These are phyloP conservation scores for Leptocoma aspasia DNA, from an alignment of 2,113 vertebrate genomes.

Conservation along the genomic window DNA sequence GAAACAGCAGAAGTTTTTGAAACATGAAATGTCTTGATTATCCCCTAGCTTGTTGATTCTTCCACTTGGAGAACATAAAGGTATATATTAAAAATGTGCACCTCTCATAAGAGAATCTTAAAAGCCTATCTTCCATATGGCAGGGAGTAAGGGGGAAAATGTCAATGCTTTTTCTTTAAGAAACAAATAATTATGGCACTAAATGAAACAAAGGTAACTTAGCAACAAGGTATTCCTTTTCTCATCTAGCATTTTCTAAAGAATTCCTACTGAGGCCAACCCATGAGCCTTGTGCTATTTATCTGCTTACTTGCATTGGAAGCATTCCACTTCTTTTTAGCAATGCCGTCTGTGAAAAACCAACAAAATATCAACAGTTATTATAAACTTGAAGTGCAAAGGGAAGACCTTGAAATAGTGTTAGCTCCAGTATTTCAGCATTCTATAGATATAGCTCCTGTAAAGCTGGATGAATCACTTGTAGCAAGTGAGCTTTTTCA, in stretches of 20 bases:
- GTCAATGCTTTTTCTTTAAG: slow-evolving; percentile 38
- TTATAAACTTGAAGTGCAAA: slow-evolving; percentile 2
- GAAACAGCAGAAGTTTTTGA: neutral
- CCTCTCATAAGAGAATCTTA: slow-evolving; percentile 33
- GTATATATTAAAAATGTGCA: neutral
- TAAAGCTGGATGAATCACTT: neutral
- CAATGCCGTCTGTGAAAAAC: neutral
- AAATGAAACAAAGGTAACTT: slow-evolving; percentile 61
- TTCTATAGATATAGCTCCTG: neutral
- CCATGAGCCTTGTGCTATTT: neutral
- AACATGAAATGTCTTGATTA: neutral
- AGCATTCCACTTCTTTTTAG: neutral
- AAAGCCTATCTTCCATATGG: slow-evolving; percentile 37
- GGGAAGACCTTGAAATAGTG: slow-evolving; percentile 4
- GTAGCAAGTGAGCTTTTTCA: neutral
- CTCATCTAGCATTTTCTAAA: slow-evolving; percentile 24
- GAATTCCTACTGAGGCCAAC: neutral
- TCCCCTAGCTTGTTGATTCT: neutral
- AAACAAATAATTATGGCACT: slow-evolving; percentile 34
- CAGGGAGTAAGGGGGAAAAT: slow-evolving; percentile 10
- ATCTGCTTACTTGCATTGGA: neutral
- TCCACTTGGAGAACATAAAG: slow-evolving; percentile 11
- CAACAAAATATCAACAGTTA: slow-evolving; percentile 15
- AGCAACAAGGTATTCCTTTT: slow-evolving; percentile 45
- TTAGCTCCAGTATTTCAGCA: neutral